Evolutionary conservation across 2,113 vertebrate genomes (phyloP).

Genomic region (Hippocampus abdominalis): DNA sequence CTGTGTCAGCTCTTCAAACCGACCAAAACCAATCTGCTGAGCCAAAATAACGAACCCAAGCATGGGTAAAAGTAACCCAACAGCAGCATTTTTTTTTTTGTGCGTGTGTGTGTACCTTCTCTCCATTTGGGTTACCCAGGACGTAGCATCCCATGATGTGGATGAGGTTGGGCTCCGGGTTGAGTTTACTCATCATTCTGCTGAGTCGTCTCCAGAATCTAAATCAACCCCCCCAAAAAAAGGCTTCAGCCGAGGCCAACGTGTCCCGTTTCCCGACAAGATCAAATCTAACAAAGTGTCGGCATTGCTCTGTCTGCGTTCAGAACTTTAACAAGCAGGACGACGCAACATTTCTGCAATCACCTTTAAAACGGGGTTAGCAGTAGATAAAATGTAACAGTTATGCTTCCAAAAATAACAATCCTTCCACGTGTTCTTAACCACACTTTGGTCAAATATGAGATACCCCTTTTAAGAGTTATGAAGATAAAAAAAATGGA

Average conservation of each 20-base stretch:
- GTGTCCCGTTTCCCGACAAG: not conserved
- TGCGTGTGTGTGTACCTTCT: conserved; percentile 82
- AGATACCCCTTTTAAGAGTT: too few relatives aligned
- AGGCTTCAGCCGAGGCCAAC: not conserved
- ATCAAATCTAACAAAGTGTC: not conserved
- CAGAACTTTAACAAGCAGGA: too few relatives aligned
- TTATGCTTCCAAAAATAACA: too few relatives aligned
- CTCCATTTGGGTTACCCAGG: conserved; percentile 95
- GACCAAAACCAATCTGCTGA: too few relatives aligned
- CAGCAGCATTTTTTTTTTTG: too few relatives aligned
- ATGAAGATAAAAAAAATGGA: conserved; percentile 14
- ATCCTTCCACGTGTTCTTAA: not conserved
- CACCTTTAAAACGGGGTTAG: not conserved
- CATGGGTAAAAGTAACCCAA: too few relatives aligned
- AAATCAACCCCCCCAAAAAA: conserved; percentile 23
- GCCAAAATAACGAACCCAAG: too few relatives aligned
- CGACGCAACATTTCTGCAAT: not conserved
- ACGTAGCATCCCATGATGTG: conserved; percentile 98
- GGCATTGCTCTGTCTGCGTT: too few relatives aligned
- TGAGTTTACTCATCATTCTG: conserved; percentile 95
- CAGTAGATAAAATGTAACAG: not conserved
- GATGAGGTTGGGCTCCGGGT: conserved; percentile 92
- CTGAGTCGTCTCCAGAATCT: conserved; percentile 97
- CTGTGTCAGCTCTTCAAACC: too few relatives aligned
- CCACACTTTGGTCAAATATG: not conserved